phyloP scores from a whole-genome alignment of 2,797 vertebrate species.

The Fistularia commersonii region DNA sequence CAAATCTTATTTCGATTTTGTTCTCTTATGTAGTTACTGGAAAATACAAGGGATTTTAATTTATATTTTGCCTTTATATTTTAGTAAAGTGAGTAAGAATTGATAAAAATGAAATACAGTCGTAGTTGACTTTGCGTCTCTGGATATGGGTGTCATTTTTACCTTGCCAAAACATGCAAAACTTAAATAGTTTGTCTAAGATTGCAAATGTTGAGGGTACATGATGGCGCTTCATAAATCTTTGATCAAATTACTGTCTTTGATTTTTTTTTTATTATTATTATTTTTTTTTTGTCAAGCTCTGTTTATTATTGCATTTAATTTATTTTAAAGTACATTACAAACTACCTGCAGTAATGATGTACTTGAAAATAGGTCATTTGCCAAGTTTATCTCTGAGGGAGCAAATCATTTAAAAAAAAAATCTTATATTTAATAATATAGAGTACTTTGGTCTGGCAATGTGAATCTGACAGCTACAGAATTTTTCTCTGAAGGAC shows the following conservation, averaged over 20 bases:
- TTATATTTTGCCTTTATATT: too few species aligned
- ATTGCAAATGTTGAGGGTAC: too few species aligned
- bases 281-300: background rate
- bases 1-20: background rate
- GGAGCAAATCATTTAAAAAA: background rate
- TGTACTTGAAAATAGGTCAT: conserved; percentile 46
- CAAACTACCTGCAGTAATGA: conserved; percentile 56
- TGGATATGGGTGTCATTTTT: too few species aligned
- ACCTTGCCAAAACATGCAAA: too few species aligned
- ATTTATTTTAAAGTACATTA: conserved; percentile 8
- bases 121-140: too few species aligned
- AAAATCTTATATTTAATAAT: too few species aligned
- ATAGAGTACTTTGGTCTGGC: conserved; percentile 4
- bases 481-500: background rate
- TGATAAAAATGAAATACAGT: too few species aligned
- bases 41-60: too few species aligned
- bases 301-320: conserved; percentile 1
- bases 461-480: conserved; percentile 17
- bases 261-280: background rate
- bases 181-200: too few species aligned
- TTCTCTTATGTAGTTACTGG: background rate
- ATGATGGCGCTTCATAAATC: too few species aligned
- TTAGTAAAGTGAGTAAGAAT: too few species aligned
- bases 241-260: conserved; percentile 2
- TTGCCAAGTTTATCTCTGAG: conserved; percentile 18